These are phyloP conservation scores for Alentia gelatinosa DNA, from an alignment of 2,888 invertebrate species.

Conservation along the genomic window DNA sequence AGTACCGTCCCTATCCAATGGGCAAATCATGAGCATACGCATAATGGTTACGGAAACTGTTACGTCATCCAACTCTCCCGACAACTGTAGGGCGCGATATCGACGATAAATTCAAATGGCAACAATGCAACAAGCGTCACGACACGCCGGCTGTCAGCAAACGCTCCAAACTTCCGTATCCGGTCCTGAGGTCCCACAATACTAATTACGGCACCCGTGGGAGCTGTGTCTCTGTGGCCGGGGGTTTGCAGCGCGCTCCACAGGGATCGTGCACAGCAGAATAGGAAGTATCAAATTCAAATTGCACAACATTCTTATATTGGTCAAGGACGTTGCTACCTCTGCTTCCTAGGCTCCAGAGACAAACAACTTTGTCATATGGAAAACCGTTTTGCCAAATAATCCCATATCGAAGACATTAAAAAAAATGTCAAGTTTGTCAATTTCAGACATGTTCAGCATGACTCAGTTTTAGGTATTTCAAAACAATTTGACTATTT, in stretches of 20 bases:
- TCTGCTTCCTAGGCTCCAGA: neutral
- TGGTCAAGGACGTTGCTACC: neutral
- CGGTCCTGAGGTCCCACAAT: neutral
- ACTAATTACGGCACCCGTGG: neutral
- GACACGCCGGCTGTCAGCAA: neutral
- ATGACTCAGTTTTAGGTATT: no score
- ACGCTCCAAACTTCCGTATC: neutral
- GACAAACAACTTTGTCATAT: no score
- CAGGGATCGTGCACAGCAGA: neutral
- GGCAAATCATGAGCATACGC: neutral
- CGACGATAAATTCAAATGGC: slow-evolving; percentile 37
- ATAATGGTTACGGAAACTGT: neutral
- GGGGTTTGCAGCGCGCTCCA: neutral
- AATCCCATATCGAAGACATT: no score
- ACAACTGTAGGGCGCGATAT: slow-evolving; percentile 18
- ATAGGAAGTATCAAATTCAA: slow-evolving; percentile 19
- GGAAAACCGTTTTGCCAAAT: no score
- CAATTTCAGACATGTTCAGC: no score
- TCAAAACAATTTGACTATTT: no score
- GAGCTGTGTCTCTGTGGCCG: neutral
- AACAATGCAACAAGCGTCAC: neutral
- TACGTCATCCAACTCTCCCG: neutral
- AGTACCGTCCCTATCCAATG: neutral
- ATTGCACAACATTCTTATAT: neutral
- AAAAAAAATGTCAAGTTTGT: no score